phyloP scores from a whole-genome alignment of 2,888 invertebrate species.

The Idaea dimidiata region DNA sequence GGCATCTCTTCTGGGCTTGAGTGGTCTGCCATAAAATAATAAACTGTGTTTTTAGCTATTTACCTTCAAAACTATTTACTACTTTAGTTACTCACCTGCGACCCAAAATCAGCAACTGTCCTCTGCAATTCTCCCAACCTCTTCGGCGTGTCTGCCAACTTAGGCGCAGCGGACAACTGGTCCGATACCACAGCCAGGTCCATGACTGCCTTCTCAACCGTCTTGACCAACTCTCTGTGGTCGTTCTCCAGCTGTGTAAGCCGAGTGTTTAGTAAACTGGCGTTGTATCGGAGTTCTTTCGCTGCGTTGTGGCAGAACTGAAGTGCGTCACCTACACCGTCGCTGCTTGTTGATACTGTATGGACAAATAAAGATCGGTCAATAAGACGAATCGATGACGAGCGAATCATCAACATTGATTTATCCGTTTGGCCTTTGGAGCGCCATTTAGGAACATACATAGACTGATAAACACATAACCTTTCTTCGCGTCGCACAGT shows the following conservation, averaged over 20 bases:
- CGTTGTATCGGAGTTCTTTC: constrained; percentile 84
- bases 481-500: too few species aligned
- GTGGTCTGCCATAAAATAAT: too few species aligned
- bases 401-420: too few species aligned
- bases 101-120: constrained; percentile 82
- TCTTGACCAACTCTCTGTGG: constrained; percentile 62
- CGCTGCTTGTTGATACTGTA: constrained; percentile 84
- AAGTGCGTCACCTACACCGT: constrained; percentile 84
- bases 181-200: constrained; percentile 79
- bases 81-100: constrained; percentile 64
- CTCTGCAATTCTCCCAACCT: constrained; percentile 76
- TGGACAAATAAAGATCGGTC: constrained; percentile 23
- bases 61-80: too few species aligned
- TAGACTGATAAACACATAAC: too few species aligned
- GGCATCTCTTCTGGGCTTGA: too few species aligned
- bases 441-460: too few species aligned
- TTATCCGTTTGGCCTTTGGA: too few species aligned
- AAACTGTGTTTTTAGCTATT: too few species aligned
- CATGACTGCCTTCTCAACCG: constrained; percentile 64
- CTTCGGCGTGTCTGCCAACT: constrained; percentile 80
- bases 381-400: too few species aligned
- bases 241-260: constrained; percentile 80
- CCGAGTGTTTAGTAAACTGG: constrained; percentile 81
- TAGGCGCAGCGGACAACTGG: constrained; percentile 80
- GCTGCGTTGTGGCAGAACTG: constrained; percentile 87